These are phyloP conservation scores for Trididemnum nubilum DNA, from an alignment of 23 tunicate genomes.

Conservation along the genomic window DNA sequence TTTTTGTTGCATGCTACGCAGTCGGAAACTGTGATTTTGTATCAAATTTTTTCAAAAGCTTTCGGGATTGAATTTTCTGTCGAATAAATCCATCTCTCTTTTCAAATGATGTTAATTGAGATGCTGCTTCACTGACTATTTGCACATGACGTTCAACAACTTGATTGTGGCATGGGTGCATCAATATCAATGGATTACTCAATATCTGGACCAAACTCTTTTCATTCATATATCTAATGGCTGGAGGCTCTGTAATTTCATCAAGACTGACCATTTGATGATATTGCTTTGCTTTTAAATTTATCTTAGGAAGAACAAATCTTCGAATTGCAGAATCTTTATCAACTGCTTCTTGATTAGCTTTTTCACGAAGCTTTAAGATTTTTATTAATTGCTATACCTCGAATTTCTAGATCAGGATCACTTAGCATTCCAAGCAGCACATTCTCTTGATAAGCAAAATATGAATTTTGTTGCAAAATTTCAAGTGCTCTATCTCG, in stretches of 20 bases:
- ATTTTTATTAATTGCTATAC: slow-evolving; percentile 13
- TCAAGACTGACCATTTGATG: slow-evolving; percentile 15
- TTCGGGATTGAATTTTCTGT: slow-evolving; percentile 8
- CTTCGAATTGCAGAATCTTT: no score
- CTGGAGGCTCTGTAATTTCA: slow-evolving; percentile 18
- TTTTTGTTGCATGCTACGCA: not conserved
- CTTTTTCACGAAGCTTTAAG: slow-evolving; percentile 3
- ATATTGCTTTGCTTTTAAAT: slow-evolving; percentile 15
- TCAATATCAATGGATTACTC: not conserved
- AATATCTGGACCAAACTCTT: not conserved
- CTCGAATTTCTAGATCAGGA: slow-evolving; percentile 3
- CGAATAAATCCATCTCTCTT: slow-evolving; percentile 7
- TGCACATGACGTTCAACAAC: slow-evolving; percentile 11
- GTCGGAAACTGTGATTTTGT: slow-evolving; percentile 13
- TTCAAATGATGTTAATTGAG: slow-evolving; percentile 6
- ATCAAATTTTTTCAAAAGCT: slow-evolving; percentile 4
- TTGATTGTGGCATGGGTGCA: slow-evolving; percentile 9
- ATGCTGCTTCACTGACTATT: slow-evolving; percentile 27
- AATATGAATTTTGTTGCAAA: slow-evolving; percentile 25
- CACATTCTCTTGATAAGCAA: slow-evolving; percentile 45
- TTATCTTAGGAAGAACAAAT: no score
- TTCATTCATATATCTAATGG: slow-evolving; percentile 15
- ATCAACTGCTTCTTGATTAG: slow-evolving; percentile 7
- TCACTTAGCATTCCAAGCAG: slow-evolving; percentile 38
- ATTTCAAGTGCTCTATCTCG: slow-evolving; percentile 1